These are phyloP conservation scores for Semnopithecus entellus DNA, from an alignment of 2,113 vertebrate species.

Conservation along the genomic window DNA sequence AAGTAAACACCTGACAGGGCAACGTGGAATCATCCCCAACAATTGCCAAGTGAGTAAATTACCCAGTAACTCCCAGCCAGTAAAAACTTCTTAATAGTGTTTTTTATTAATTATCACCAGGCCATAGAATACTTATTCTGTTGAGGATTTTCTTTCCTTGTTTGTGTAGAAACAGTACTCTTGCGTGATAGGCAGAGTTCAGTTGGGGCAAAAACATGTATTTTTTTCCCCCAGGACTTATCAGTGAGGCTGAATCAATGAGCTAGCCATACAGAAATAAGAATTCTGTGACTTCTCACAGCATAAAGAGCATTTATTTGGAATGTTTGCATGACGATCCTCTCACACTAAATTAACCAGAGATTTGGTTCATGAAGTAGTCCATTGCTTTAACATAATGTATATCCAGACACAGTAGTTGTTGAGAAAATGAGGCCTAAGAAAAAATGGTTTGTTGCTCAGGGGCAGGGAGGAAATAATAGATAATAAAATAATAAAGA, in stretches of 20 bases:
- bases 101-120: background rate
- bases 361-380: background rate
- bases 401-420: background rate
- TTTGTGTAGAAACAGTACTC: background rate
- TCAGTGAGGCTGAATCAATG: background rate
- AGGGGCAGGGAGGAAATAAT: background rate
- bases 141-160: background rate
- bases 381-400: background rate
- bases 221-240: background rate
- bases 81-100: background rate
- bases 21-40: rapidly evolving
- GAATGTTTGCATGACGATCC: background rate
- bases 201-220: background rate
- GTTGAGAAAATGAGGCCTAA: background rate
- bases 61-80: background rate
- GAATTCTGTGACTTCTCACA: background rate
- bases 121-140: background rate
- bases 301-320: background rate
- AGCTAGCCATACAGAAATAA: background rate
- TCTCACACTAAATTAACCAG: background rate
- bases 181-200: background rate
- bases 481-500: background rate
- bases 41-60: background rate
- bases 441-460: background rate
- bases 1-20: background rate